A percentile compares a stretch with the other conserved stretches of the same genome.
These are phyloP conservation scores for Orestias chungarensis DNA, from an alignment of 2,797 vertebrate species.

Conservation along the genomic window DNA sequence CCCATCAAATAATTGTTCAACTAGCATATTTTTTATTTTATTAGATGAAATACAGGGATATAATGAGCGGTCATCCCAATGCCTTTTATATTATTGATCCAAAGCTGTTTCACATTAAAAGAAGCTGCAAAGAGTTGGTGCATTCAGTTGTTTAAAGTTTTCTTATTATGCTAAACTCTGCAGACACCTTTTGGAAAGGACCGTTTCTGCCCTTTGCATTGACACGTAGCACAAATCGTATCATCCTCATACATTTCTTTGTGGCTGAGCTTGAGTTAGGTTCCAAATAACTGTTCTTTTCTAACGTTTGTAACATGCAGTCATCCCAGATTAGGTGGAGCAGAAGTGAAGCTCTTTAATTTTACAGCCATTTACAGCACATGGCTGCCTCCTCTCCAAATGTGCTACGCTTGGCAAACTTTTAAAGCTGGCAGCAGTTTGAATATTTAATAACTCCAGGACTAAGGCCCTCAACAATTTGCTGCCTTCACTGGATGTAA, in stretches of 20 bases:
- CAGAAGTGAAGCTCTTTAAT: not conserved
- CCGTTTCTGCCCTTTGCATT: no score
- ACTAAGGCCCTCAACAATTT: not conserved
- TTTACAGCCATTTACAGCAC: not conserved
- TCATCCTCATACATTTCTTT: not conserved
- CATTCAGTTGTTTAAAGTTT: not conserved
- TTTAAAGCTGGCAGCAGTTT: conserved; percentile 1
- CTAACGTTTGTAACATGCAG: not conserved
- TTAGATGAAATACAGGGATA: no score
- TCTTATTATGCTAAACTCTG: not conserved
- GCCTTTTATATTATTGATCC: no score
- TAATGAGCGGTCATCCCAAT: no score
- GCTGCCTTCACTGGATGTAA: not conserved
- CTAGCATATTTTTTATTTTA: no score
- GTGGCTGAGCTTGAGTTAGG: not conserved
- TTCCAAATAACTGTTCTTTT: not conserved
- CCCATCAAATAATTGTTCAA: no score
- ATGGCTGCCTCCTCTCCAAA: not conserved
- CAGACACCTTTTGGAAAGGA: not conserved
- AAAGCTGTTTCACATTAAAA: no score
- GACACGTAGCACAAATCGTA: no score
- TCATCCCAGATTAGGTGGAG: not conserved
- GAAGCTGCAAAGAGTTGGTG: no score
- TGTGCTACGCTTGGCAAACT: not conserved
- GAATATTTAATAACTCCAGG: not conserved